Evolutionary conservation across 2,888 invertebrate genomes (phyloP).

Genomic region (Mythimna pallens): DNA sequence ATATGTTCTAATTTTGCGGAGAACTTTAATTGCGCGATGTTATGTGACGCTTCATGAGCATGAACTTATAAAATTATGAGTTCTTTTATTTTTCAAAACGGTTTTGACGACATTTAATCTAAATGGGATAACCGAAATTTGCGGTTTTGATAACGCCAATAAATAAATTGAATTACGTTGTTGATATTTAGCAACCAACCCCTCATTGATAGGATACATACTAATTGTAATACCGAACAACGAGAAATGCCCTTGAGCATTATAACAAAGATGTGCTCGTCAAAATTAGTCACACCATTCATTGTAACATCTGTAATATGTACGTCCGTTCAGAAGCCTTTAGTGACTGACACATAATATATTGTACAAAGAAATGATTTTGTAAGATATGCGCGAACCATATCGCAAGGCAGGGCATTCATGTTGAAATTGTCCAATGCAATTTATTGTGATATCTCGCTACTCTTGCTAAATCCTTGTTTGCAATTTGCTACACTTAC

Average conservation of each 20-base stretch:
- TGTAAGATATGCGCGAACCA: slow-evolving; percentile 45
- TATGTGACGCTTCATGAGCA: not conserved
- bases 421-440: slow-evolving; percentile 60
- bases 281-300: slow-evolving; percentile 12
- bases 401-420: slow-evolving; percentile 44
- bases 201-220: not conserved
- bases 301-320: slow-evolving; percentile 24
- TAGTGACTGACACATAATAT: slow-evolving; percentile 26
- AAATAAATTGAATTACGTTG: not conserved
- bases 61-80: not conserved
- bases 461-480: slow-evolving; percentile 57
- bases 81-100: not conserved
- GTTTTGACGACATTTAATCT: not conserved
- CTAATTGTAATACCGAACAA: not conserved
- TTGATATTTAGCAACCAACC: not conserved
- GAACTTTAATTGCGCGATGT: too few relatives aligned
- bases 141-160: not conserved
- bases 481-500: slow-evolving; percentile 58
- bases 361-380: slow-evolving; percentile 52
- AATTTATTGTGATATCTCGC: slow-evolving; percentile 58
- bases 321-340: slow-evolving; percentile 13
- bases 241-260: not conserved
- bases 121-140: not conserved
- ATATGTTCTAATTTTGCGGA: too few relatives aligned
- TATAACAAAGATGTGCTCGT: slow-evolving; percentile 1